Conservation (phyloP, 2,797 vertebrate species). For the Hipposideros larvatus region DNA sequence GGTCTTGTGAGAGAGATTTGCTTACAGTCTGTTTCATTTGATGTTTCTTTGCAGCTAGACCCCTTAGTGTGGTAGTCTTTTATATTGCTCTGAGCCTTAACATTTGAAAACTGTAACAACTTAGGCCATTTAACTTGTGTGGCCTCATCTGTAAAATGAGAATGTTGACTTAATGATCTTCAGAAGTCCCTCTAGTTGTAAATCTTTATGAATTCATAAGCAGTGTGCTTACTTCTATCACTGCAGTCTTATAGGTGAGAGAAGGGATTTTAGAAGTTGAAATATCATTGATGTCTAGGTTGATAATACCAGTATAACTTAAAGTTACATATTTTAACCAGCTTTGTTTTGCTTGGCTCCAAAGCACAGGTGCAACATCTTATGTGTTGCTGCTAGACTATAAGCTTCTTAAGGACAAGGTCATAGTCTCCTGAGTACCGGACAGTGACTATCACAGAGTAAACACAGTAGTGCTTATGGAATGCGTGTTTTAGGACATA, state of each 20-base stretch:
- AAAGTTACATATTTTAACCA: constrained; percentile 28
- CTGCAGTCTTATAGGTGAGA: not conserved
- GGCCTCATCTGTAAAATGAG: constrained; percentile 27
- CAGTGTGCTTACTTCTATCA: not conserved
- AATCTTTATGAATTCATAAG: constrained; percentile 28
- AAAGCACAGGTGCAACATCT: not conserved
- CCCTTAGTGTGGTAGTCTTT: not conserved
- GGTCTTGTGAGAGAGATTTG: not conserved
- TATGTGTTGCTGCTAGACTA: constrained; percentile 49
- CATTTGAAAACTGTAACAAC: not conserved
- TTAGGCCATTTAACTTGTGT: constrained; percentile 33
- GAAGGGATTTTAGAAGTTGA: constrained; percentile 47
- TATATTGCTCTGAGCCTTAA: constrained; percentile 16
- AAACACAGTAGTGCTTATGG: not conserved
- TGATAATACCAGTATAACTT: not conserved
- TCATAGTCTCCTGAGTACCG: not conserved
- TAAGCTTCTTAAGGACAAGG: not conserved
- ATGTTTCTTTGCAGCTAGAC: not conserved
- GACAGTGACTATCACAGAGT: not conserved
- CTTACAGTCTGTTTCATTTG: not conserved
- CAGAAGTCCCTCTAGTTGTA: constrained; percentile 12
- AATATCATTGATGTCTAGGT: constrained; percentile 24
- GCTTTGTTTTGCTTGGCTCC: constrained; percentile 36
- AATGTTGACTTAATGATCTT: not conserved
- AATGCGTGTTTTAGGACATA: not conserved